Evolutionary conservation across 2,888 invertebrate species (phyloP).

Genomic region (Galeruca laticollis): DNA sequence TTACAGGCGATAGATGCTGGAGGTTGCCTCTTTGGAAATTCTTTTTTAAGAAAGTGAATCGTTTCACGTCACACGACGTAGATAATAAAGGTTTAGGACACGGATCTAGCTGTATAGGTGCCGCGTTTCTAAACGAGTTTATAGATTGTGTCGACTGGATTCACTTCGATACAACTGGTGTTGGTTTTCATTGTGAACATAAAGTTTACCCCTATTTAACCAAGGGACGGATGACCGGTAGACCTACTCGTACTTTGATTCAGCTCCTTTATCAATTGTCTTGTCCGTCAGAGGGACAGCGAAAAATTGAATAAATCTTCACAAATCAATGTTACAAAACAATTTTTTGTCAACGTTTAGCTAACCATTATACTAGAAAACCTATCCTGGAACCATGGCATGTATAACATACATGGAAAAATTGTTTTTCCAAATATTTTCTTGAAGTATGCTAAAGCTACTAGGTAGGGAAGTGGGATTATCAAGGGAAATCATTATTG

Average conservation of each 20-base stretch:
- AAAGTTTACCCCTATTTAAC: constrained; percentile 70
- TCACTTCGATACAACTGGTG: constrained; percentile 74
- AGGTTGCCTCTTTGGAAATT: constrained; percentile 72
- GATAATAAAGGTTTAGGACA: constrained; percentile 63
- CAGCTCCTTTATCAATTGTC: constrained; percentile 67
- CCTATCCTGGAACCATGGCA: constrained; percentile 28
- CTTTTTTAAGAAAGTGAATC: constrained; percentile 68
- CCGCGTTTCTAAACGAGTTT: constrained; percentile 69
- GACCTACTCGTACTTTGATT: constrained; percentile 68
- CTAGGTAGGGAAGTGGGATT: constrained; percentile 31
- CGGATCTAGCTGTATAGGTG: constrained; percentile 62
- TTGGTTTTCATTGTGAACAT: constrained; percentile 68
- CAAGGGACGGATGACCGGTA: constrained; percentile 68
- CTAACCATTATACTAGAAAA: constrained; percentile 16
- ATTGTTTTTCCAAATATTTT: constrained; percentile 3
- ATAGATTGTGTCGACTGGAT: constrained; percentile 71
- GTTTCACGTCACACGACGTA: constrained; percentile 62
- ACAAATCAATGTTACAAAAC: constrained; percentile 31
- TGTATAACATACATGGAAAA: constrained; percentile 12
- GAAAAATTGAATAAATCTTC: constrained; percentile 54
- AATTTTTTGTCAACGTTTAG: constrained; percentile 27
- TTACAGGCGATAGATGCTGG: constrained; percentile 74
- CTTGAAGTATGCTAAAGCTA: constrained; percentile 17
- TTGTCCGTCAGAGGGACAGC: constrained; percentile 60
- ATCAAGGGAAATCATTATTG: constrained; percentile 23